Evolutionary conservation across 1,140 invertebrate species (phyloP), one percentile per base, ranked within the genome.

Genomic region (Megathymus violae): DNA sequence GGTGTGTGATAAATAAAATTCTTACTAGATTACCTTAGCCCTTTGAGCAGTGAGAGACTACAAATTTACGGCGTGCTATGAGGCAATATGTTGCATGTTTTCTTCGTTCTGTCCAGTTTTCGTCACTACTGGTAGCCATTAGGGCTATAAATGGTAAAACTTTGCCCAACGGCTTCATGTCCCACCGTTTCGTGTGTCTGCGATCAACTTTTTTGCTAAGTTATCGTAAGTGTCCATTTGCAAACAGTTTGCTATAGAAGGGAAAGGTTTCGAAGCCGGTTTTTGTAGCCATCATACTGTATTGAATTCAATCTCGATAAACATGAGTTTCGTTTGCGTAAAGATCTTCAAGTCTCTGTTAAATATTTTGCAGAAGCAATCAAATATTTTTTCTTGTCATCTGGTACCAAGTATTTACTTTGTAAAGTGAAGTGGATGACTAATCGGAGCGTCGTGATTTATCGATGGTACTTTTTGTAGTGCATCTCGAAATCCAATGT

Each of bases 301-400:
- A 78, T 83, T 82, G 64, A 82, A 84, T 86, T 78, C 72, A 78
- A 85, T 89, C 80, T 79, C 73, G 76, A 81, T 80, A 82, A 83
- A 71, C 69, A 34, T 43, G 58, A 66, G 65, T 65, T 74, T 80
- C 73, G 74, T 80, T 79, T 80, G 74, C 75, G 74, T 80, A 77
- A 59, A 36, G 40, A 59, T 59, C 27, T 80, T 62, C 61, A 59
- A 71, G 51, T 63, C 64, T 34, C 51, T 64, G 62, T 52, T 66
- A 54, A 68, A 67, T 61, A 60, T 64, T 62, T 61, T 43, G 54
- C 56, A 56, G 52, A 50, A 62, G 54, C 52, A 64, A 56, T 64
- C 22, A 54, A 56, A 69, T 69, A 44, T 52, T 48, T 70, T 47
- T 59, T 58, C 41, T 65, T 62, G 13, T 34, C 43, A 34, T 46